phyloP scores from a whole-genome alignment of 64 coral and sea anemone genomes.

The Dendrophyllia cribrosa region DNA sequence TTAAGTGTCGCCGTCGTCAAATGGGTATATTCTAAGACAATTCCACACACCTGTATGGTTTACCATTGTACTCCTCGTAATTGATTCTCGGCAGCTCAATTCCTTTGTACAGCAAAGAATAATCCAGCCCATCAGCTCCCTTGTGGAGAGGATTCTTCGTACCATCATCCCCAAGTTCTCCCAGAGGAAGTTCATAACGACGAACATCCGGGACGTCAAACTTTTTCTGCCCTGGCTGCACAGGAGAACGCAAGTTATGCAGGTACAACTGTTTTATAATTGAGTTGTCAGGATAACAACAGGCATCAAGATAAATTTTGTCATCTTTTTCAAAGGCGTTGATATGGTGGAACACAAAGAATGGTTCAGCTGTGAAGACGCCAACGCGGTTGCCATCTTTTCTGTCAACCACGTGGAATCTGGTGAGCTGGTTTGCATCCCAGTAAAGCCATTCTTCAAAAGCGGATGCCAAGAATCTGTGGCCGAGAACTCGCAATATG shows the following conservation, averaged over 20 bases:
- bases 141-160: conserved; percentile 15
- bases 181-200: conserved; percentile 73
- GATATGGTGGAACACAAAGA: conserved; percentile 92
- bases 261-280: conserved; percentile 73
- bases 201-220: conserved; percentile 29
- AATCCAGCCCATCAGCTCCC: conserved; percentile 13
- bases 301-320: conserved; percentile 72
- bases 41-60: conserved; percentile 41
- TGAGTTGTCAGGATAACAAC: conserved; percentile 69
- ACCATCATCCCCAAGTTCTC: conserved; percentile 7
- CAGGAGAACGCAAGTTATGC: conserved; percentile 43
- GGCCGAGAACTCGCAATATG: conserved; percentile 26
- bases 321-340: conserved; percentile 90
- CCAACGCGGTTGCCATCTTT: conserved; percentile 48
- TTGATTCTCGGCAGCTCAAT: conserved; percentile 90
- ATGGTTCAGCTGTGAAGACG: conserved; percentile 63
- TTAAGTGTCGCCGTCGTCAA: no score
- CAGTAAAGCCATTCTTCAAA: conserved; percentile 66
- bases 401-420: conserved; percentile 82
- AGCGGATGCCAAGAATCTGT: conserved; percentile 31
- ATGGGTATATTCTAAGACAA: no score
- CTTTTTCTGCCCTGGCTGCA: neutral
- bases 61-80: conserved; percentile 73
- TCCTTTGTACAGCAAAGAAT: conserved; percentile 40
- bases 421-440: conserved; percentile 51